Conservation (phyloP, 2,888 invertebrate genomes). For the Tanypteryx hageni region DNA sequence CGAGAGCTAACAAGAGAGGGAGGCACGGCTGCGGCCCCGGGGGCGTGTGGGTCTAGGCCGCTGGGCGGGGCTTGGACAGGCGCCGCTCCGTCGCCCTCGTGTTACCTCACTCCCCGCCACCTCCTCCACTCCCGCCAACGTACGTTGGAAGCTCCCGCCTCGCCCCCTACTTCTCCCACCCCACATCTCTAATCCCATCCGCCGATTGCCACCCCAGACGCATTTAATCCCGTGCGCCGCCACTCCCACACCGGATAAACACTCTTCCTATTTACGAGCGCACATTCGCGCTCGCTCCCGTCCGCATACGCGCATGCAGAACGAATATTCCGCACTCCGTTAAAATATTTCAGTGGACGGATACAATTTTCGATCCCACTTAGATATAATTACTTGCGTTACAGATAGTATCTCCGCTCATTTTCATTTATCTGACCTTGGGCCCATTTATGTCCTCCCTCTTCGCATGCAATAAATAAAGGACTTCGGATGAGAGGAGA, state of each 20-base stretch:
- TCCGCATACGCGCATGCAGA: not conserved
- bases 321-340: no score
- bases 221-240: conserved; percentile 28
- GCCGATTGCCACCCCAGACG: conserved; percentile 49
- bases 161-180: not conserved
- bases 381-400: no score
- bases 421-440: no score
- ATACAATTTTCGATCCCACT: no score
- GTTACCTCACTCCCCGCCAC: no score
- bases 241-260: not conserved
- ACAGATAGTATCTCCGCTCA: no score
- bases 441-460: no score
- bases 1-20: not conserved
- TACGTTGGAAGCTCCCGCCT: not conserved
- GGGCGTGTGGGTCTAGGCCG: not conserved
- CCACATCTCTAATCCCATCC: not conserved
- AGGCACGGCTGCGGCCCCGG: not conserved
- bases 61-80: conserved; percentile 59
- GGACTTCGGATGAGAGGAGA: no score
- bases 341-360: no score
- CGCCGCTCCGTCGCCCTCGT: conserved; percentile 36
- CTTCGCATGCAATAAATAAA: no score
- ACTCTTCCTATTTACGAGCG: not conserved
- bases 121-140: not conserved
- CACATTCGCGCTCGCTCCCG: not conserved